A percentile compares a stretch with the other conserved stretches of the same genome.
Conservation (phyloP, 2,888 invertebrate species). For the Ennomos fuscantarius region DNA sequence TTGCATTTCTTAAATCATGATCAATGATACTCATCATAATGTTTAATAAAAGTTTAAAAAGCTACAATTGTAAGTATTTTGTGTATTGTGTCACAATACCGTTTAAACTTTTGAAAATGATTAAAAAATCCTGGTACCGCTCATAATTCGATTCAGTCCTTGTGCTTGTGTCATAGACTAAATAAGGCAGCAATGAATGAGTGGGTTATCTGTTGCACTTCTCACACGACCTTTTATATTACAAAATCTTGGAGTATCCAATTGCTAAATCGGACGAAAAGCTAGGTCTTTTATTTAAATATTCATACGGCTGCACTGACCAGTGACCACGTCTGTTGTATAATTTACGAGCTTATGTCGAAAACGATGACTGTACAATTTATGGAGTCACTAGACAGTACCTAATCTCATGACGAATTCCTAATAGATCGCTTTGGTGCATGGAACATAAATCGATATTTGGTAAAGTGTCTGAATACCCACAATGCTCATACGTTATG, state of each 20-base stretch:
- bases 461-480: too few relatives aligned
- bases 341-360: conserved; percentile 38
- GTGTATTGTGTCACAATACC: too few relatives aligned
- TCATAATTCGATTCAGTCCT: background rate
- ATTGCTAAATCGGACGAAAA: conserved; percentile 33
- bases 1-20: too few relatives aligned
- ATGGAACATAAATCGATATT: too few relatives aligned
- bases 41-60: too few relatives aligned
- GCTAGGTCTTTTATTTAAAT: conserved; percentile 33
- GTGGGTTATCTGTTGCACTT: conserved; percentile 12
- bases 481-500: too few relatives aligned
- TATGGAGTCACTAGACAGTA: background rate
- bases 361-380: background rate
- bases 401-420: background rate
- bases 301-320: conserved; percentile 31
- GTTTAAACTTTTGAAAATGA: too few relatives aligned
- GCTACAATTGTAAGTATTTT: too few relatives aligned
- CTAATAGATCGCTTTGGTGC: too few relatives aligned
- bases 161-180: conserved; percentile 4
- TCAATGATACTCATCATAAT: too few relatives aligned
- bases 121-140: background rate
- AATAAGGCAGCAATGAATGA: conserved; percentile 16
- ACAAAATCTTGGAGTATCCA: conserved; percentile 34
- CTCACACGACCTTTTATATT: conserved; percentile 30
- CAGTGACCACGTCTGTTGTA: conserved; percentile 33